Evolutionary conservation across 2,113 vertebrate genomes (phyloP).

Genomic region (Pelvicachromis taeniatus): DNA sequence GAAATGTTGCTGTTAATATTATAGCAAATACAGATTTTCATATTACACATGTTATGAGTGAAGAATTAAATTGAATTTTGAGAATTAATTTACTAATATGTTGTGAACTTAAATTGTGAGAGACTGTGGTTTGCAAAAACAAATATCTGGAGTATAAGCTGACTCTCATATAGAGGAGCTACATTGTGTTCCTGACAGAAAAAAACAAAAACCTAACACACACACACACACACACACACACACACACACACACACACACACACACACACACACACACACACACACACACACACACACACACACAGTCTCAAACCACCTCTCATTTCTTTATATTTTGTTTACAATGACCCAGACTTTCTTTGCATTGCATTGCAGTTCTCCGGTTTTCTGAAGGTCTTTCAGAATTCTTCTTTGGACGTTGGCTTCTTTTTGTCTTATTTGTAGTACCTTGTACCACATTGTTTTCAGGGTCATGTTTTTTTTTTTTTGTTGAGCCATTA

Average conservation of each 20-base stretch:
- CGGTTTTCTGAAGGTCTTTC: not conserved
- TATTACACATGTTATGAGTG: not conserved
- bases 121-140: not conserved
- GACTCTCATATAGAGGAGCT: not conserved
- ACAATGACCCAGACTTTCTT: rapidly evolving
- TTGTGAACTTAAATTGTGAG: not conserved
- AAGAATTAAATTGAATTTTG: not conserved
- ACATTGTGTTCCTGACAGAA: not conserved
- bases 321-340: not conserved
- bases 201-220: not conserved
- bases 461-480: not conserved
- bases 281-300: not conserved
- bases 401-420: not conserved
- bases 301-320: not conserved
- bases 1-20: not conserved
- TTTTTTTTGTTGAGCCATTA: not conserved
- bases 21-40: not conserved
- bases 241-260: not conserved
- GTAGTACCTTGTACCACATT: not conserved
- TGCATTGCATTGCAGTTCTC: not conserved
- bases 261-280: no score
- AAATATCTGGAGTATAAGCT: not conserved
- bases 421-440: not conserved
- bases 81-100: not conserved
- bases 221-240: not conserved